Evolutionary conservation across 53 echinoderm and acorn worm genomes (phyloP), one percentile per base, ranked within the genome.

Genomic region (Luidia sarsii): DNA sequence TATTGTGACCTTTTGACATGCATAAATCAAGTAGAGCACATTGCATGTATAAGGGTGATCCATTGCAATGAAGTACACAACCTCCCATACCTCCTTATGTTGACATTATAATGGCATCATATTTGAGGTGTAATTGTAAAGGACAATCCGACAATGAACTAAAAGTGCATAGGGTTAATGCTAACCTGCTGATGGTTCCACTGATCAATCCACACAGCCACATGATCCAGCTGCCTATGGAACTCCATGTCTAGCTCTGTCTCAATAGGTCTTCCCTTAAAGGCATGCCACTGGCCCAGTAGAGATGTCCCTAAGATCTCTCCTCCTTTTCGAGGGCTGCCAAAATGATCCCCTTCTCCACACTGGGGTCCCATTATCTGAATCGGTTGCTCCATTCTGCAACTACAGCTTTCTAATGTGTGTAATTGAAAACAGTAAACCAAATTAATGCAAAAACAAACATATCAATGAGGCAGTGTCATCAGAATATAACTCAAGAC

Each of bases 121-220:
- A 18, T 54, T 14, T 5, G 7, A 9, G 7, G 46, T 45, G 46
- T 45, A 9, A 45, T 45, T 45, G 7, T 45, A 9, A 7, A 11
- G 8, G 13, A 27, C 2, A 11, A 13, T 57, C 25, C 13, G 7
- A 16, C n/a, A 1, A 15, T 27, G 1, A 25, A 31, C 61, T 16
- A 2, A 27, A 13, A 32, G 4, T 57, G 15, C 59, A n/a, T n/a
- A n/a, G n/a, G n/a, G n/a, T n/a, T 8, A 3, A n/a, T 22, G 43
- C 70, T 34, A 68, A 97, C 99, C 99, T 99, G 89, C 15, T 75
- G 56, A 35, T 99, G 99, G 7, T 41, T 81, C 99, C 99, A 99
- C 27, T 77, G 83, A 35, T 99, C 99, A 45, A 89, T 67, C 99
- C 99, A 99, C 31, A 99, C 88, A 7, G 91, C 81, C 33, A 94